Conservation (phyloP, 2,797 vertebrate species). For the Notolabrus celidotus region DNA sequence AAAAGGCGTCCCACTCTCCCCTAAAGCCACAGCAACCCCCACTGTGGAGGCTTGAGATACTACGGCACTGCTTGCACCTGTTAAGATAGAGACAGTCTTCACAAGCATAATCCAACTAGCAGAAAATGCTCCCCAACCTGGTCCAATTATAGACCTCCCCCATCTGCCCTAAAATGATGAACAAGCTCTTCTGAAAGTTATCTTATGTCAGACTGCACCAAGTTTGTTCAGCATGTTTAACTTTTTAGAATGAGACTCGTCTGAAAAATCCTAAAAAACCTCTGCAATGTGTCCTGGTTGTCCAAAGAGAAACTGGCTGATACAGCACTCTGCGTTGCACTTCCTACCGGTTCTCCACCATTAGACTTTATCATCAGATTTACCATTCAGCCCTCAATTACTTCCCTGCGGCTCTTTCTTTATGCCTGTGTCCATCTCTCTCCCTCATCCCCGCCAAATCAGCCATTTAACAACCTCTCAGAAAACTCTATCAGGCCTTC, state of each 20-base stretch:
- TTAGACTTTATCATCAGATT: slow-evolving; percentile 57
- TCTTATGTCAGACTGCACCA: slow-evolving; percentile 9
- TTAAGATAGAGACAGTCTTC: background rate
- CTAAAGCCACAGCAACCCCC: background rate
- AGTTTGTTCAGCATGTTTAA: slow-evolving; percentile 9
- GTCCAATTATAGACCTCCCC: background rate
- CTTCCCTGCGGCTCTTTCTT: slow-evolving; percentile 42
- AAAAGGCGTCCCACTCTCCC: background rate
- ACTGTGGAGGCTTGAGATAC: slow-evolving; percentile 1
- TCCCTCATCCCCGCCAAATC: slow-evolving; percentile 51
- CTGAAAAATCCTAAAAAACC: slow-evolving; percentile 5
- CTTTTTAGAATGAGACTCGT: too few relatives aligned
- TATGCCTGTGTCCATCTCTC: slow-evolving; percentile 32
- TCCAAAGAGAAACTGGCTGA: slow-evolving; percentile 43
- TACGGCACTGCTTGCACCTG: background rate
- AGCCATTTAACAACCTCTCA: slow-evolving; percentile 54
- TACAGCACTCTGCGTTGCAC: slow-evolving; percentile 46
- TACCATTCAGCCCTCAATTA: slow-evolving; percentile 49
- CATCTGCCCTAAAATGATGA: slow-evolving; percentile 18
- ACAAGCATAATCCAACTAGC: background rate
- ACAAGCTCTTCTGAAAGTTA: slow-evolving; percentile 43
- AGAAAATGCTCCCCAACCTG: background rate
- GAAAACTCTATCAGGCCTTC: slow-evolving; percentile 42
- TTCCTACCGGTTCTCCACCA: slow-evolving; percentile 53
- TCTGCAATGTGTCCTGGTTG: slow-evolving; percentile 24